Evolutionary conservation across 2,797 vertebrate genomes (phyloP).

Genomic region (Lycodopsis pacificus): DNA sequence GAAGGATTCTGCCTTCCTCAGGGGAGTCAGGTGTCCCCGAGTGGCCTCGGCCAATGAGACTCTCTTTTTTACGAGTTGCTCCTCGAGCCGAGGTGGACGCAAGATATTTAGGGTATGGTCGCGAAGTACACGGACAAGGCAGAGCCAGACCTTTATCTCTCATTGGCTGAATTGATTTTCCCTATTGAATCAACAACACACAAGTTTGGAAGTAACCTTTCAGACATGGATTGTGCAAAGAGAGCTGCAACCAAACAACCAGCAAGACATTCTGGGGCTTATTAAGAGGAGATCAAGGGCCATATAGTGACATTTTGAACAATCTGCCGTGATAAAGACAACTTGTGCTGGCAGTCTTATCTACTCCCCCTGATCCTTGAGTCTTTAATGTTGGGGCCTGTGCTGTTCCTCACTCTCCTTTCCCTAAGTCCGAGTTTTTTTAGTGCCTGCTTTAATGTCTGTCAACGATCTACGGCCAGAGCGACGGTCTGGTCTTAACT

Average conservation of each 20-base stretch:
- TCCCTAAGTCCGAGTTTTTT: slow-evolving; percentile 51
- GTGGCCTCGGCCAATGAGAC: slow-evolving; percentile 64
- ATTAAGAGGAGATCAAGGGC: slow-evolving; percentile 25
- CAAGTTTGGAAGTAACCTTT: not conserved
- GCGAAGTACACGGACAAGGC: not conserved
- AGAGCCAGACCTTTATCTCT: not conserved
- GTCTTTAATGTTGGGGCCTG: slow-evolving; percentile 60
- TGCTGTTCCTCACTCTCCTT: slow-evolving; percentile 45
- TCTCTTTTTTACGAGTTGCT: slow-evolving; percentile 39
- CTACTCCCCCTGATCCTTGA: slow-evolving; percentile 36
- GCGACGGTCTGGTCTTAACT: slow-evolving; percentile 61
- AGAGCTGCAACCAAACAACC: not conserved
- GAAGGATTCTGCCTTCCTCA: slow-evolving; percentile 64
- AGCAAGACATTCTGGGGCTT: not conserved
- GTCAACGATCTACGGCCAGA: slow-evolving; percentile 67
- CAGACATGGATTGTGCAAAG: not conserved
- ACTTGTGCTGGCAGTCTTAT: slow-evolving; percentile 52
- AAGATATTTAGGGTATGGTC: slow-evolving; percentile 24
- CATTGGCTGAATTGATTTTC: not conserved
- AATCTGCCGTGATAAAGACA: slow-evolving; percentile 49
- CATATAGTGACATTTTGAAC: slow-evolving; percentile 29
- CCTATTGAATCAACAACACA: not conserved
- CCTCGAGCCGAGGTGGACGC: slow-evolving; percentile 34
- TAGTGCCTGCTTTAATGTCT: slow-evolving; percentile 74
- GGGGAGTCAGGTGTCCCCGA: slow-evolving; percentile 76